Base-by-base conservation (phyloP, 2,888 invertebrate species). In the Lithophane semibrunnea region DNA sequence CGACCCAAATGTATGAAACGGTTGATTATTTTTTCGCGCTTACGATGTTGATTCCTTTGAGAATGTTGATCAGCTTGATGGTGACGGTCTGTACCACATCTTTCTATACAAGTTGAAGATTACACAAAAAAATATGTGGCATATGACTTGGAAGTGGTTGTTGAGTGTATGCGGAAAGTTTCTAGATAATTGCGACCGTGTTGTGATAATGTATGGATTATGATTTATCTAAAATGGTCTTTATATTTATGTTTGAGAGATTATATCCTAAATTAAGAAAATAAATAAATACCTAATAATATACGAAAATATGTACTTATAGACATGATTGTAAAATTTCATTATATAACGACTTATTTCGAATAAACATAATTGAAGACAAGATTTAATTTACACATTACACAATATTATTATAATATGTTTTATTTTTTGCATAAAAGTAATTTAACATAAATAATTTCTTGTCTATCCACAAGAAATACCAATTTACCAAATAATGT, bases 191-290 rank as follows among this genome's bases (percentile, higher is more conserved):
- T 78, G 54, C 16, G 13, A 65, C 49, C 60, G 13, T 61, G 1
- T 77, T 83, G 65, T 77, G 64, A 65, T 65, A 29, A 68, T 7
- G 21, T 60, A 37, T 16, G 2, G 49, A 66, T 67, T 52, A 29
- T 52, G 49, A 21, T 37, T 3, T 24, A 21, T 13, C 7, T 63
- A 56, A 21, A 61, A 66, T 37, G 13, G 13, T 37, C 12, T 29
- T 24, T 37, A 64, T 10, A 42, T 29, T 37, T 37, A 54, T 24
- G 56, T 69, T 64, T 58, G 49, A 74, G 24, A 66, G 47, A 63
- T 42, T 61, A 37, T 37, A 60, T 80, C 10, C 16, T 75, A 58
- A 73, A 56, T 58, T 37, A 68, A 13, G 16, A 60, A 64, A 71
- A 37, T 61, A 5, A 37, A 37, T 37, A 37, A 37, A 37, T 37